Percentiles rank a stretch among this genome's conserved stretches.
Evolutionary conservation across 1,140 invertebrate species (phyloP).

Genomic region (Pseudomyrmex flavicornis): DNA sequence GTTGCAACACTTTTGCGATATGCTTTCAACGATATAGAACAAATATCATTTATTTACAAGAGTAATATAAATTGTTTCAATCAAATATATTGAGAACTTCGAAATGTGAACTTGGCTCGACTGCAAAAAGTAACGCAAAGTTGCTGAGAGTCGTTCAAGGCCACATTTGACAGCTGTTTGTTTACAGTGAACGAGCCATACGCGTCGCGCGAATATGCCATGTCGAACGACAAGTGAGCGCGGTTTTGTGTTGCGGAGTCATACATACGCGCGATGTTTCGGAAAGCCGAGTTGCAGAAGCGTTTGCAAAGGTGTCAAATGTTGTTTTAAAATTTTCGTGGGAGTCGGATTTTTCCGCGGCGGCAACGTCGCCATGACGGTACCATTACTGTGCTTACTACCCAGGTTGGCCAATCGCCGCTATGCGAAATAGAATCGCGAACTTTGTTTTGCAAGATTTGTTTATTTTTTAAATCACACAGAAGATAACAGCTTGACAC

Average conservation of each 20-base stretch:
- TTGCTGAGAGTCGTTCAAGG: not conserved
- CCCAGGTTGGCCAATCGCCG: constrained; percentile 42
- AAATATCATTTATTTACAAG: not conserved
- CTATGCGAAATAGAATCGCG: not conserved
- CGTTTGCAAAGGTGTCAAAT: constrained; percentile 91
- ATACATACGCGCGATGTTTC: constrained; percentile 92
- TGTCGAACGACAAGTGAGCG: not conserved
- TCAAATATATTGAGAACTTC: not conserved
- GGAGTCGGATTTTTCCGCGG: constrained; percentile 89
- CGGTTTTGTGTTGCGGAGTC: not conserved
- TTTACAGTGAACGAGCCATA: constrained; percentile 69
- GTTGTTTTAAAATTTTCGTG: constrained; percentile 90
- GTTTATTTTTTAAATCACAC: too few species aligned
- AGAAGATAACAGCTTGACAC: too few species aligned
- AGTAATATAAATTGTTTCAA: not conserved
- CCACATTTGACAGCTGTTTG: constrained; percentile 77
- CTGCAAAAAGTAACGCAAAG: not conserved
- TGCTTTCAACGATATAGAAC: not conserved
- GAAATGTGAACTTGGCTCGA: not conserved
- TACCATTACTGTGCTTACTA: constrained; percentile 64
- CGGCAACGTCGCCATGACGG: constrained; percentile 88
- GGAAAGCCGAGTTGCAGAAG: constrained; percentile 95
- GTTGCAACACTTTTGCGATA: too few species aligned
- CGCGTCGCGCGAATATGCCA: not conserved
- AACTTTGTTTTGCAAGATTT: not conserved